Evolutionary conservation across 2,113 vertebrate species (phyloP).

Genomic region (Urocitellus parryii): DNA sequence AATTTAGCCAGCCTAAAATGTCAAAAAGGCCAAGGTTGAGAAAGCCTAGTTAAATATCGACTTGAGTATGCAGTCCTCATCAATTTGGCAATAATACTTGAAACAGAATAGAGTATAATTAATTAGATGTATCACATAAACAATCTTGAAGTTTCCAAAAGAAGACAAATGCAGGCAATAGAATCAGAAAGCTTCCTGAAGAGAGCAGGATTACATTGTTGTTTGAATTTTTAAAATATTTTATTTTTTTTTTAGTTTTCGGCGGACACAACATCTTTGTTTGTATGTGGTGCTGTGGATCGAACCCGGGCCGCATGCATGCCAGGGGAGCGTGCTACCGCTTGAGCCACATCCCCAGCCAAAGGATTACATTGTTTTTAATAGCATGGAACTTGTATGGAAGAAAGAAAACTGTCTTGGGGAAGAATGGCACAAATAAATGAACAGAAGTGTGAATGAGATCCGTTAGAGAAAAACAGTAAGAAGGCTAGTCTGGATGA

Average conservation of each 20-base stretch:
- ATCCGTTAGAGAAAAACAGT: neutral
- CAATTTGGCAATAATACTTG: neutral
- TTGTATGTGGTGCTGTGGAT: too few species aligned
- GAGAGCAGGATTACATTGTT: neutral
- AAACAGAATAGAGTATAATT: neutral
- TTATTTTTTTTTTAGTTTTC: too few species aligned
- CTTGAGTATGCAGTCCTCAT: neutral
- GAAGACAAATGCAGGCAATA: neutral
- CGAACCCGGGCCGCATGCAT: too few species aligned
- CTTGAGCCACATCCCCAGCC: too few species aligned
- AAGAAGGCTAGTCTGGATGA: neutral
- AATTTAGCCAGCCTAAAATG: neutral
- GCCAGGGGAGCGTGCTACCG: too few species aligned
- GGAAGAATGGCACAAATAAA: neutral
- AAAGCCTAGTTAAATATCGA: neutral
- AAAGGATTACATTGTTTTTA: neutral
- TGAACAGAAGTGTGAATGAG: neutral
- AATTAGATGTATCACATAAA: neutral
- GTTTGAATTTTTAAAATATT: too few species aligned
- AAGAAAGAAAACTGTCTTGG: neutral
- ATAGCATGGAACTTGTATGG: neutral
- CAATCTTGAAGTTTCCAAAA: conserved; percentile 5
- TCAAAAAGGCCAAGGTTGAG: neutral
- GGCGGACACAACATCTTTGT: too few species aligned
- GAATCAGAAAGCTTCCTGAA: neutral